These are phyloP conservation scores for Apotomis turbidana DNA, from an alignment of 2,888 invertebrate genomes.

Conservation along the genomic window DNA sequence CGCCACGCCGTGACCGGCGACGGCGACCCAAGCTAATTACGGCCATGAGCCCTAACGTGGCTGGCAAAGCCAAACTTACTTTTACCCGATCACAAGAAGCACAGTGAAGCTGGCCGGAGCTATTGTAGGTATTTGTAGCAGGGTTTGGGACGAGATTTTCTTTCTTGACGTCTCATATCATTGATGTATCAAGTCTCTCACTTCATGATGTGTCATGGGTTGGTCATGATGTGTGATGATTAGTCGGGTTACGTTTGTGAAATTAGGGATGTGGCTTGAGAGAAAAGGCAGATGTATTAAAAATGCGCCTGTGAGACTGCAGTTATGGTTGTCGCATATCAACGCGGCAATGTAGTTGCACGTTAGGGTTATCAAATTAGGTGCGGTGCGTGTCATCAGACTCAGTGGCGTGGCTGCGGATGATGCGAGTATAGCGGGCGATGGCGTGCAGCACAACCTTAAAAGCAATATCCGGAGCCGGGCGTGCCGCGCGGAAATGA, in stretches of 20 bases:
- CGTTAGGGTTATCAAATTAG: constrained; percentile 1
- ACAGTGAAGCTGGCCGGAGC: no score
- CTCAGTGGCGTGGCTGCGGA: constrained; percentile 48
- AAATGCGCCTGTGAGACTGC: background rate
- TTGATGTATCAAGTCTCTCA: no score
- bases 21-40: no score
- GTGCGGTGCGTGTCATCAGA: constrained; percentile 9
- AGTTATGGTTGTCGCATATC: background rate
- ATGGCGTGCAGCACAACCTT: constrained; percentile 80
- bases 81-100: no score
- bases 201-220: no score
- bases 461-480: constrained; percentile 84
- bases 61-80: no score
- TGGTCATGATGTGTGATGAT: no score
- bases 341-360: background rate
- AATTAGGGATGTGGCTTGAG: background rate
- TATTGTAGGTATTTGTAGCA: no score
- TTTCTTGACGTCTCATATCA: no score
- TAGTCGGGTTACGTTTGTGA: background rate
- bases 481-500: constrained; percentile 84
- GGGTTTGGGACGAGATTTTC: no score
- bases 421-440: constrained; percentile 49
- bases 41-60: no score
- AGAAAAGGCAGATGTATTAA: background rate
- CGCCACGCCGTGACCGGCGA: no score